A percentile compares a stretch with the other conserved stretches of the same genome.
These are phyloP conservation scores for Callospermophilus lateralis DNA, from an alignment of 2,113 vertebrate genomes.

Conservation along the genomic window DNA sequence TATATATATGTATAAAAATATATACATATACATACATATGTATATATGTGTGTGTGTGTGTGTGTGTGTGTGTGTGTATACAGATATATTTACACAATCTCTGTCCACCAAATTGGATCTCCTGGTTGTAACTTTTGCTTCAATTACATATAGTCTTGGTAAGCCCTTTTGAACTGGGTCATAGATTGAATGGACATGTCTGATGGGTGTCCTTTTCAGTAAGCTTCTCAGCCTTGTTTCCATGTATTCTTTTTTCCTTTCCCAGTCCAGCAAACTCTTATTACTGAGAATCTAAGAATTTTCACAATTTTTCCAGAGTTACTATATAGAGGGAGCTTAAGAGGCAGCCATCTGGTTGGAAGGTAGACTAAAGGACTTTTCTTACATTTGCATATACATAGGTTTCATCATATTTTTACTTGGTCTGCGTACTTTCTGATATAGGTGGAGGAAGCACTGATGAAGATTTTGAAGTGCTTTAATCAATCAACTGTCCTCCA, in stretches of 20 bases:
- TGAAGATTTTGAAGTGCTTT: constrained; percentile 6
- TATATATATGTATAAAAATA: no score
- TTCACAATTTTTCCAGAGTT: not conserved
- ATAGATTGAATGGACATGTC: not conserved
- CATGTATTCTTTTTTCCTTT: not conserved
- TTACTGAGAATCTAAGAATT: not conserved
- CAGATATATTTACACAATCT: not conserved
- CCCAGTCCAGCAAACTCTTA: not conserved
- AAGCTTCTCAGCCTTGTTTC: not conserved
- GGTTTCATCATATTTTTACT: not conserved
- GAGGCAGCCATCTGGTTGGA: not conserved
- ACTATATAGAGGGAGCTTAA: not conserved
- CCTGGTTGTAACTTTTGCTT: not conserved
- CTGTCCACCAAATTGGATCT: not conserved
- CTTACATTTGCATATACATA: not conserved
- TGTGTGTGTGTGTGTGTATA: no score
- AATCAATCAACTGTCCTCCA: not conserved
- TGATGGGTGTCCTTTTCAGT: not conserved
- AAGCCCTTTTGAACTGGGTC: not conserved
- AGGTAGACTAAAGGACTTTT: not conserved
- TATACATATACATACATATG: no score
- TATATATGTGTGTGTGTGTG: no score
- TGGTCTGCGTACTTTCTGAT: not conserved
- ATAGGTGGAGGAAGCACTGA: not conserved
- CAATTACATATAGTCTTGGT: not conserved